These are phyloP conservation scores for Hydrozoanthus tunicans DNA, from an alignment of 64 coral and sea anemone genomes.

Conservation along the genomic window DNA sequence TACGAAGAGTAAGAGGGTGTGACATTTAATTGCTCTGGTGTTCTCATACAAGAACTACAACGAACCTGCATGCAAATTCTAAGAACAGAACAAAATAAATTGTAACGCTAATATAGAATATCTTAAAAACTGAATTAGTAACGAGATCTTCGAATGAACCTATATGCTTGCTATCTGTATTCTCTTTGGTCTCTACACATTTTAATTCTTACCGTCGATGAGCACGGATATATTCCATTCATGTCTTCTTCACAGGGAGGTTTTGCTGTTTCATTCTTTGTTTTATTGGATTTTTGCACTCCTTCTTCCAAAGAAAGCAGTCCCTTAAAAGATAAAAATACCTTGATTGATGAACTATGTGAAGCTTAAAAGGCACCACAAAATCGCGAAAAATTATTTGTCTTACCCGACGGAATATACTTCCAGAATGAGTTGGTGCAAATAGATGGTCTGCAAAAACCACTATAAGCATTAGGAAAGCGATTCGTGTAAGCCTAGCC, in stretches of 20 bases:
- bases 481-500: constrained; percentile 27
- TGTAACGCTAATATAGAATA: not conserved
- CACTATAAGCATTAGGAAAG: constrained; percentile 25
- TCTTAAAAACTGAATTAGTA: not conserved
- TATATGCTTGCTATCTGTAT: not conserved
- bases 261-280: not conserved
- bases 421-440: constrained; percentile 31
- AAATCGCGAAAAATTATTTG: not conserved
- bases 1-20: too few relatives aligned
- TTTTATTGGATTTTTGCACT: not conserved
- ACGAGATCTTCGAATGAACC: too few relatives aligned
- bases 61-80: too few relatives aligned
- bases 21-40: too few relatives aligned
- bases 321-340: constrained; percentile 34
- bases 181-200: not conserved
- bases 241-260: not conserved
- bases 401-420: constrained; percentile 42
- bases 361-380: not conserved
- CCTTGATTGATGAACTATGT: not conserved
- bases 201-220: constrained; percentile 23
- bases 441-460: constrained; percentile 22
- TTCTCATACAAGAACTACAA: too few relatives aligned
- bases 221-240: constrained; percentile 39
- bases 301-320: constrained; percentile 30
- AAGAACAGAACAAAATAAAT: not conserved